Evolutionary conservation across 64 coral and sea anemone genomes (phyloP), one percentile per base, ranked within the genome.

Genomic region (Cladopsammia gracilis): DNA sequence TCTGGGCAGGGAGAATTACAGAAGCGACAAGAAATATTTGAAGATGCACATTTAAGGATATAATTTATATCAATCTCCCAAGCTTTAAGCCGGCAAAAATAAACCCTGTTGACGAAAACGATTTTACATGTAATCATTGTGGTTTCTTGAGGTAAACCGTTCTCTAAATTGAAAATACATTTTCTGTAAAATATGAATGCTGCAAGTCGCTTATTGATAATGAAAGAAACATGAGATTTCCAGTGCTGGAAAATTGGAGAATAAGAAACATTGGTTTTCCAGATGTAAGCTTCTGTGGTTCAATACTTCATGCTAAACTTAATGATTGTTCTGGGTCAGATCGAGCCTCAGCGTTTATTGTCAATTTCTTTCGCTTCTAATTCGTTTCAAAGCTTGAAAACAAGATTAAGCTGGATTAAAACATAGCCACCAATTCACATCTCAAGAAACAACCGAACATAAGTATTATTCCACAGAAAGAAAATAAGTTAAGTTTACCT

Each of bases 401-500:
- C 53, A 18, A 13, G 25, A 43, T 20, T 48, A 18, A 3, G 7
- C 4, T 47, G 10, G 15, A 19, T 46, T 20, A 1, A 79, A 34
- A 14, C 9, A 79, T 5, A 25, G 11, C 53, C 52, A 23, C 75
- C 11, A 23, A 25, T 19, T 1, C 34, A 34, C 34, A 72, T 72
- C 42, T 10, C 1, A 3, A 45, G 25, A 72, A 56, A 56, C 7
- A 56, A 56, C 3, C 12, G 12, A 12, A 56, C 53, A 56, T 12
- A 56, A 34, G 34, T 34, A 34, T 34, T 34, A 12, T 56, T 12
- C 53, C 7, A 56, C 53, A 56, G 53, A 56, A 56, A 56, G 53
- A 56, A 56, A 12, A 34, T 34, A 56, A 56, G 53, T 64, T 15
- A 66, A 22, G 43, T 44, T 87, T 94, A 98, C 96, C 93, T 85